Percentiles rank a stretch among this genome's conserved stretches.
phyloP scores from a whole-genome alignment of 2,113 vertebrate species.

The Actinemys pallida region DNA sequence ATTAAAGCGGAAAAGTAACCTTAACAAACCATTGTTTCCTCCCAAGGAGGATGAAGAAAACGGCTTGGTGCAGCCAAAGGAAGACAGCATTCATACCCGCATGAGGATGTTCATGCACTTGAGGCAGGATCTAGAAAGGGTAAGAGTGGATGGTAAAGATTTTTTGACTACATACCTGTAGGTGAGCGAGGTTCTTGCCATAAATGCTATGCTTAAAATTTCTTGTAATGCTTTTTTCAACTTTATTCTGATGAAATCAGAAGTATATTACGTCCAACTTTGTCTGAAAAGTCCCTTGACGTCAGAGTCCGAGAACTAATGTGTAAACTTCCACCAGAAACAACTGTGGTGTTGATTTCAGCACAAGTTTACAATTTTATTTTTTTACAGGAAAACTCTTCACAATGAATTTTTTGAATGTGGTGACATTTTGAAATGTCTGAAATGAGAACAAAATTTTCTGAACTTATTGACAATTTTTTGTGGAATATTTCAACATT shows the following conservation, averaged over 20 bases:
- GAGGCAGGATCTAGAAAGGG: constrained; percentile 96
- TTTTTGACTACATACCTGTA: neutral
- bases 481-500: neutral
- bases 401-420: accelerated
- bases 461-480: neutral
- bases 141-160: constrained; percentile 74
- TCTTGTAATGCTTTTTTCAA: neutral
- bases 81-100: constrained; percentile 96
- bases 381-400: neutral
- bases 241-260: neutral
- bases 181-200: neutral
- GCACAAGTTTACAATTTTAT: neutral
- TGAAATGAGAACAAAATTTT: neutral
- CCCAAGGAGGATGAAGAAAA: constrained; percentile 94
- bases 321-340: neutral
- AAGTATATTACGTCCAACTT: neutral
- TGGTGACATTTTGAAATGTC: neutral
- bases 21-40: constrained; percentile 94
- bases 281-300: neutral
- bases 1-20: constrained; percentile 94
- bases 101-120: constrained; percentile 99
- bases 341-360: neutral
- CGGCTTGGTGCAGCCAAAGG: constrained; percentile 90
- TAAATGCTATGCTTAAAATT: neutral
- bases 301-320: neutral